A percentile compares a stretch with the other conserved stretches of the same genome.
Evolutionary conservation across 2,113 vertebrate species (phyloP).

Genomic region (Petroica traversi): DNA sequence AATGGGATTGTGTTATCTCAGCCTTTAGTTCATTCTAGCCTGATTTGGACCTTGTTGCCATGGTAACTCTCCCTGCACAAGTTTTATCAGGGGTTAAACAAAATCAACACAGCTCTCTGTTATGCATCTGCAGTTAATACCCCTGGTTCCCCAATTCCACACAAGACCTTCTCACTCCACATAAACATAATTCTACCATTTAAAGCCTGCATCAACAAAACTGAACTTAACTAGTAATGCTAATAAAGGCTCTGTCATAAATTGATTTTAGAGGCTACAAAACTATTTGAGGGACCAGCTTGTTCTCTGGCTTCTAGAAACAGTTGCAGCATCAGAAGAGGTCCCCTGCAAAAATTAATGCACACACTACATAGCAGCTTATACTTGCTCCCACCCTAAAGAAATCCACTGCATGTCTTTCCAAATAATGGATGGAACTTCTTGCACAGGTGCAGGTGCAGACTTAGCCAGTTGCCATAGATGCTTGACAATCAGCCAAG

Average conservation of each 20-base stretch:
- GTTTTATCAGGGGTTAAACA: slow-evolving; percentile 50
- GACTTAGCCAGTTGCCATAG: background rate
- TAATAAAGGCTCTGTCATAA: background rate
- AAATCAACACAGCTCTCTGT: background rate
- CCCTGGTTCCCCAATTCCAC: background rate
- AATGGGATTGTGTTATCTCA: slow-evolving; percentile 34
- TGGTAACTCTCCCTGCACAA: slow-evolving; percentile 41
- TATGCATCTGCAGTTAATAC: background rate
- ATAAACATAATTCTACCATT: background rate
- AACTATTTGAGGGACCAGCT: background rate
- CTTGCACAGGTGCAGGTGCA: background rate
- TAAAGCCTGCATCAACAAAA: background rate
- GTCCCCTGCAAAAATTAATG: background rate
- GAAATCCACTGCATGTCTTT: background rate
- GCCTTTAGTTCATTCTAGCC: slow-evolving; percentile 37
- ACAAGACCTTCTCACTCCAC: background rate
- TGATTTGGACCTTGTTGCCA: slow-evolving; percentile 58
- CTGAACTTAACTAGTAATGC: background rate
- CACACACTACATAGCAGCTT: background rate
- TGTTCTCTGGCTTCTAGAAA: background rate
- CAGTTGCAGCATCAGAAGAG: background rate
- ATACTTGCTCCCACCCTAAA: background rate
- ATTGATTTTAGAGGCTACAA: background rate
- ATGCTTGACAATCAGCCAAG: slow-evolving; percentile 15
- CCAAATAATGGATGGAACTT: background rate